Percentiles rank a stretch among this genome's conserved stretches.
These are phyloP conservation scores for Acleris cristana DNA, from an alignment of 2,888 invertebrate genomes.

Conservation along the genomic window DNA sequence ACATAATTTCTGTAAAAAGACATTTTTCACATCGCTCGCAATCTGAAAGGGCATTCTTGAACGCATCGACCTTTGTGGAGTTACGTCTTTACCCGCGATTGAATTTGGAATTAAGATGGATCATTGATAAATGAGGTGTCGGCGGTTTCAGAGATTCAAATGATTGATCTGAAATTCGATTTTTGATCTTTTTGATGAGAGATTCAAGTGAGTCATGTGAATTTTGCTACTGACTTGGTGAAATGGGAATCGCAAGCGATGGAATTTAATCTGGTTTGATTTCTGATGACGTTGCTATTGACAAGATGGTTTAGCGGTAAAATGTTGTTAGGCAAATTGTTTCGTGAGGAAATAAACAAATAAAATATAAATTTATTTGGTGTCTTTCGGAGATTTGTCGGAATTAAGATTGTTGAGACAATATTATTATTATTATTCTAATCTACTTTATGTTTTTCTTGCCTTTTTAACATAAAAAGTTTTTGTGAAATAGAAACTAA, in stretches of 20 bases:
- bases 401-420: no score
- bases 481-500: no score
- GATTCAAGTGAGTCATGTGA: conserved; percentile 1
- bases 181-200: conserved; percentile 26
- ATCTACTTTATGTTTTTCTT: no score
- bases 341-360: no score
- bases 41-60: conserved; percentile 46
- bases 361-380: no score
- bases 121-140: conserved; percentile 33
- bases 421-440: no score
- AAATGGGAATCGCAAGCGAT: neutral
- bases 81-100: conserved; percentile 19
- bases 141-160: conserved; percentile 13
- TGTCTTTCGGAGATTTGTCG: no score
- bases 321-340: no score
- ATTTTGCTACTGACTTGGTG: neutral
- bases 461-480: no score
- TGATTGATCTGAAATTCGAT: conserved; percentile 25
- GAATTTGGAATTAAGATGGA: conserved; percentile 27
- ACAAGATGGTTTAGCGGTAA: no score
- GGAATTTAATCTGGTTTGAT: neutral
- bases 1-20: conserved; percentile 58
- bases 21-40: conserved; percentile 53
- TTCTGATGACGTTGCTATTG: no score
- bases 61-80: conserved; percentile 33